phyloP scores from a whole-genome alignment of 1,140 invertebrate species.

The Metopolophium dirhodum region DNA sequence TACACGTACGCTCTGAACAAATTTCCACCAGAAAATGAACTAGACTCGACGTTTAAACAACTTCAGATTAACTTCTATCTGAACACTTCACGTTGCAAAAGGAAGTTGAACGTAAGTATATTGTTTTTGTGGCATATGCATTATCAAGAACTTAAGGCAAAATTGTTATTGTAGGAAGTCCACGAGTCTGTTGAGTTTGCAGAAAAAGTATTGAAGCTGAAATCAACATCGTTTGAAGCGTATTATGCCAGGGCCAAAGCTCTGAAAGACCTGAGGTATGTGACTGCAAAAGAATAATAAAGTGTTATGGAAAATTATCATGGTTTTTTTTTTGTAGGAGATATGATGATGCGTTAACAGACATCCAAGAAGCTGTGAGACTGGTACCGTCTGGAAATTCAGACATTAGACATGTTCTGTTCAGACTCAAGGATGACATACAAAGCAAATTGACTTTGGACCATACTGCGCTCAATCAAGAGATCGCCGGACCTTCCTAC shows the following conservation, averaged over 20 bases:
- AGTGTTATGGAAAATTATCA: not conserved
- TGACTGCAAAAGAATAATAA: slow-evolving; percentile 2
- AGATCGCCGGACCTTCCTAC: slow-evolving; percentile 14
- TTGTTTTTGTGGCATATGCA: not conserved
- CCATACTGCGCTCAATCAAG: not conserved
- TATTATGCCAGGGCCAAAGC: slow-evolving; percentile 90
- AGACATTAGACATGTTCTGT: slow-evolving; percentile 73
- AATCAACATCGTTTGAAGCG: slow-evolving; percentile 88
- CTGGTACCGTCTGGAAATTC: slow-evolving; percentile 72
- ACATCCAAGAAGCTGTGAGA: slow-evolving; percentile 74
- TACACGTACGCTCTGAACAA: slow-evolving; percentile 95
- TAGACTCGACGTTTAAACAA: slow-evolving; percentile 78
- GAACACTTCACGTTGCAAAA: slow-evolving; percentile 88
- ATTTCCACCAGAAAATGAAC: slow-evolving; percentile 69
- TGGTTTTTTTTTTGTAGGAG: slow-evolving; percentile 62
- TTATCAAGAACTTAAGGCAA: not conserved
- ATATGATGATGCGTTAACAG: slow-evolving; percentile 70
- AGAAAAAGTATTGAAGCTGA: slow-evolving; percentile 80
- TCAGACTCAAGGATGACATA: slow-evolving; percentile 73
- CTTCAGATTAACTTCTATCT: slow-evolving; percentile 87
- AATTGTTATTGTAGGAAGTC: slow-evolving; percentile 70
- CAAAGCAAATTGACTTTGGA: slow-evolving; percentile 61
- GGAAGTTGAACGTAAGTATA: slow-evolving; percentile 88
- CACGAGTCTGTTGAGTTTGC: slow-evolving; percentile 86
- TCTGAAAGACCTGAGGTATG: slow-evolving; percentile 73